Base-by-base conservation (phyloP, 2,113 vertebrate genomes). In the Cyrtonyx montezumae region DNA sequence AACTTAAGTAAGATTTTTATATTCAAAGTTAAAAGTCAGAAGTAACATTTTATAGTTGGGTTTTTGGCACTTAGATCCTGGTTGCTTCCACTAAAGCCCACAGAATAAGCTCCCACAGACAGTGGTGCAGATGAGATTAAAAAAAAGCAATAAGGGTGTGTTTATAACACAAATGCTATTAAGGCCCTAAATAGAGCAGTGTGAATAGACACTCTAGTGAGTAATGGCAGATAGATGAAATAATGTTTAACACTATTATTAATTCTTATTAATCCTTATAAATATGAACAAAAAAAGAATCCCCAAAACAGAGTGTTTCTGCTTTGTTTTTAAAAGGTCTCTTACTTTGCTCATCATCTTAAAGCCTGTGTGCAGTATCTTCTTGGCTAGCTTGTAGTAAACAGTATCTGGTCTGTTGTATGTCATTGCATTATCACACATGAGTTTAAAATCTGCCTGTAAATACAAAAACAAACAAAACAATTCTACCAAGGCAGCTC, bases 311-410 rank as follows among this genome's bases (percentile, higher is more conserved):
- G 48, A 37, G 11, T 58, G 56, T 86, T 70, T 48, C 26, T 81
- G 62, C 65, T 76, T 43, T 42, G n/a, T 93, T 74, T 84, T 74
- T 65, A 43, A 81, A 48, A 86, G 92, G 73, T 74, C 59, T 92
- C 97, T 98, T 99, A 99, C 99, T 98, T 99, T 99, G 98, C 99
- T 99, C 99, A 99, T 99, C 99, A 99, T 99, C 98, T 99, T 99
- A 96, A 99, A 99, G 96, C 99, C 99, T 5, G 99, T 99, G 59
- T 99, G 99, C 13, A 99, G 99, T 77, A 99, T 98, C 96, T 99
- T 99, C 98, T 99, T 99, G 49, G 99, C 99, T 91, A 99, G 96
- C 89, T 99, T 99, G 97, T 99, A 99, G 97, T 99, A 99, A 82
- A 99, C 99, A 0, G 99, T 99, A 96, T 99, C 99, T 17, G 99